These are phyloP conservation scores for Heliconius ismenius DNA, from an alignment of 2,888 invertebrate species.

Conservation along the genomic window DNA sequence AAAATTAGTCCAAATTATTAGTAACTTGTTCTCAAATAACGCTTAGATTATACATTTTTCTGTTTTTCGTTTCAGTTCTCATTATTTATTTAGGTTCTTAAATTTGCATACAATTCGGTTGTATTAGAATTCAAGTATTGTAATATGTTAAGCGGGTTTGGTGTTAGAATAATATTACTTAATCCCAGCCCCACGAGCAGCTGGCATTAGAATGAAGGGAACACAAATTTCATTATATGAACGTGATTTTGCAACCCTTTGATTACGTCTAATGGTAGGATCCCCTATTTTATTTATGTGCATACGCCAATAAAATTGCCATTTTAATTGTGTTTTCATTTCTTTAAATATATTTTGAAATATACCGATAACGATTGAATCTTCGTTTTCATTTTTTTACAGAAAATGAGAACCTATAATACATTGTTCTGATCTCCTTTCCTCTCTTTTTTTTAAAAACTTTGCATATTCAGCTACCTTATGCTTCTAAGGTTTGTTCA, in stretches of 20 bases:
- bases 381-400: background rate
- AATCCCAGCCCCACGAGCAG: slow-evolving; percentile 62
- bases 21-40: slow-evolving; percentile 41
- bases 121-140: slow-evolving; percentile 49
- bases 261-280: slow-evolving; percentile 60
- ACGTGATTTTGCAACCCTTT: slow-evolving; percentile 76
- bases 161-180: slow-evolving; percentile 70
- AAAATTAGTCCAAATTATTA: slow-evolving; percentile 35
- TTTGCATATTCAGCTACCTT: background rate
- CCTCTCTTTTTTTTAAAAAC: background rate
- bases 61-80: slow-evolving; percentile 4
- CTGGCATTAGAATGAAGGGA: slow-evolving; percentile 65
- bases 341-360: background rate
- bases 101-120: slow-evolving; percentile 67
- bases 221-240: slow-evolving; percentile 62
- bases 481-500: too few relatives aligned
- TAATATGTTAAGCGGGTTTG: slow-evolving; percentile 49
- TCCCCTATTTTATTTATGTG: slow-evolving; percentile 36
- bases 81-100: slow-evolving; percentile 7
- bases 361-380: background rate
- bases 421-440: background rate
- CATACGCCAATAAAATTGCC: slow-evolving; percentile 19
- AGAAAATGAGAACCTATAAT: background rate
- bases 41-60: slow-evolving; percentile 4
- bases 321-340: slow-evolving; percentile 18